These are phyloP conservation scores for Podarcis raffonei DNA, from an alignment of 2,113 vertebrate species.

Conservation along the genomic window DNA sequence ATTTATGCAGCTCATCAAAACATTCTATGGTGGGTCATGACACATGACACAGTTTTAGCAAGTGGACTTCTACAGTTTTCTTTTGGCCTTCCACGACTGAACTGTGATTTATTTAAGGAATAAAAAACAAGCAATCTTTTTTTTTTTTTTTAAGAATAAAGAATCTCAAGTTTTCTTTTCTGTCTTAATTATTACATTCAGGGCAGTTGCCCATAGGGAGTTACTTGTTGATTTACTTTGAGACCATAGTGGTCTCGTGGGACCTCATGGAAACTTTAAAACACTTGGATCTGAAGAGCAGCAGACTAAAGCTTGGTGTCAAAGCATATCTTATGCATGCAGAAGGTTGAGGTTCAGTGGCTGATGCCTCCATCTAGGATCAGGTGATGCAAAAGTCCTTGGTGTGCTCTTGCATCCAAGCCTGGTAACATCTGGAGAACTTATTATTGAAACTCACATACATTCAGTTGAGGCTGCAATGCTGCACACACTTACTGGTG, in stretches of 20 bases:
- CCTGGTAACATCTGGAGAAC: neutral
- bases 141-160: neutral
- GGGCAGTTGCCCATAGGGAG: neutral
- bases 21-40: conserved; percentile 32
- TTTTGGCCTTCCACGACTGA: conserved; percentile 31
- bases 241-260: neutral
- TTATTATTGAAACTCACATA: neutral
- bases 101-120: conserved; percentile 12
- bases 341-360: neutral
- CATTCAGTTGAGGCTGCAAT: neutral
- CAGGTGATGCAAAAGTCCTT: neutral
- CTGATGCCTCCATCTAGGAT: neutral
- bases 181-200: neutral
- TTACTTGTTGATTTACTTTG: neutral
- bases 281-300: neutral
- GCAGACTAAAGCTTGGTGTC: neutral
- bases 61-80: conserved; percentile 47
- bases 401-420: neutral
- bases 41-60: conserved; percentile 35
- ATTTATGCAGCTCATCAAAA: conserved; percentile 58
- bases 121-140: neutral
- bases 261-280: neutral
- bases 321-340: neutral
- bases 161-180: conserved; percentile 8
- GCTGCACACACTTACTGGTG: neutral